Evolutionary conservation across 1,140 invertebrate species (phyloP).

Genomic region (Aphelinus certus): DNA sequence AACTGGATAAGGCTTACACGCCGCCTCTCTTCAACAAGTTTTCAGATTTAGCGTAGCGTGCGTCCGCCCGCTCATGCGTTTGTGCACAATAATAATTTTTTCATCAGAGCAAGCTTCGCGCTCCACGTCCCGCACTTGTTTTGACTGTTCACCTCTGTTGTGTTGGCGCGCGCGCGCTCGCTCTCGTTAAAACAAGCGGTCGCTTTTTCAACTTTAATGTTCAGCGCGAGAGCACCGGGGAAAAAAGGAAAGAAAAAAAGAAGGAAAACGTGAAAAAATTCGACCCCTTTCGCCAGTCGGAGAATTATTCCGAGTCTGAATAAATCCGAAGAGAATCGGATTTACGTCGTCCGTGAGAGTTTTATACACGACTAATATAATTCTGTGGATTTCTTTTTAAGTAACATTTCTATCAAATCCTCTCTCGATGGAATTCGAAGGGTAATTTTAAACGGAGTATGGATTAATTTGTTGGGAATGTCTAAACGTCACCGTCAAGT

Average conservation of each 20-base stretch:
- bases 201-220: not conserved
- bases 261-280: not conserved
- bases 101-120: not conserved
- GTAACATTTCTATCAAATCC: too few relatives aligned
- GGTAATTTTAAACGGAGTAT: too few relatives aligned
- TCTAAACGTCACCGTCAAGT: too few relatives aligned
- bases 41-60: too few relatives aligned
- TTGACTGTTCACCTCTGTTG: constrained; percentile 4
- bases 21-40: too few relatives aligned
- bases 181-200: not conserved
- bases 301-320: not conserved
- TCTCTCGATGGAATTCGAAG: too few relatives aligned
- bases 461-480: too few relatives aligned
- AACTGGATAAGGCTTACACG: too few relatives aligned
- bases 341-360: not conserved
- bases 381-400: too few relatives aligned
- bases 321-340: not conserved
- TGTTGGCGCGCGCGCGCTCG: not conserved
- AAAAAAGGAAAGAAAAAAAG: too few relatives aligned
- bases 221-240: not conserved
- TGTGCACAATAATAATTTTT: constrained; percentile 7
- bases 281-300: not conserved
- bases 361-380: too few relatives aligned
- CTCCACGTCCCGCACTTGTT: not conserved
- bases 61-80: too few relatives aligned